Evolutionary conservation across 2,113 vertebrate genomes (phyloP).

Genomic region (Rhombomys opimus): DNA sequence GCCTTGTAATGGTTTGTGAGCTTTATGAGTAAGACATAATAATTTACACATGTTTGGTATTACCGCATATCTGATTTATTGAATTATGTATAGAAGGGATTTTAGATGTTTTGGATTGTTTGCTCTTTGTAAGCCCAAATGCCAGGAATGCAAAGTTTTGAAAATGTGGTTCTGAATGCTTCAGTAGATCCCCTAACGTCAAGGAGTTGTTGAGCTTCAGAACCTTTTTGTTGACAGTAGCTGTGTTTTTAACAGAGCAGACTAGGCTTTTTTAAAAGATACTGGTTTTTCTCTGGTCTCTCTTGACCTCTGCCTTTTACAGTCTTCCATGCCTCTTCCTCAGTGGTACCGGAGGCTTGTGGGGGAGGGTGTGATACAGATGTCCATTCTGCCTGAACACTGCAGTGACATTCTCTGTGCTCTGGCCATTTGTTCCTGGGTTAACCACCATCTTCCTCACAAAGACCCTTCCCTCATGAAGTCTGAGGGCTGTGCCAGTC

Average conservation of each 20-base stretch:
- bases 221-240: not conserved
- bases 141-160: not conserved
- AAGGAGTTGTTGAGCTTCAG: not conserved
- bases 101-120: slow-evolving; percentile 6
- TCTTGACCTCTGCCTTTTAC: not conserved
- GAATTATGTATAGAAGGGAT: not conserved
- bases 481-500: not conserved
- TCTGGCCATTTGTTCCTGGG: not conserved
- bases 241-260: not conserved
- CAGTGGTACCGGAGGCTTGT: not conserved
- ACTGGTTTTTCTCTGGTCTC: not conserved
- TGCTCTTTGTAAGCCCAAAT: slow-evolving; percentile 14
- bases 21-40: not conserved
- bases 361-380: not conserved
- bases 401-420: not conserved
- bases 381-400: not conserved
- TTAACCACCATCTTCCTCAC: not conserved
- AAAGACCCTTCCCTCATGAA: not conserved
- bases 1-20: not conserved
- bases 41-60: not conserved
- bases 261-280: not conserved
- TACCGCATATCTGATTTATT: not conserved
- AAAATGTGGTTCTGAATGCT: not conserved
- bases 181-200: not conserved
- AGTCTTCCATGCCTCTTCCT: not conserved